Evolutionary conservation across 2,797 vertebrate species (phyloP).

Genomic region (Notoglanidium macrostoma): DNA sequence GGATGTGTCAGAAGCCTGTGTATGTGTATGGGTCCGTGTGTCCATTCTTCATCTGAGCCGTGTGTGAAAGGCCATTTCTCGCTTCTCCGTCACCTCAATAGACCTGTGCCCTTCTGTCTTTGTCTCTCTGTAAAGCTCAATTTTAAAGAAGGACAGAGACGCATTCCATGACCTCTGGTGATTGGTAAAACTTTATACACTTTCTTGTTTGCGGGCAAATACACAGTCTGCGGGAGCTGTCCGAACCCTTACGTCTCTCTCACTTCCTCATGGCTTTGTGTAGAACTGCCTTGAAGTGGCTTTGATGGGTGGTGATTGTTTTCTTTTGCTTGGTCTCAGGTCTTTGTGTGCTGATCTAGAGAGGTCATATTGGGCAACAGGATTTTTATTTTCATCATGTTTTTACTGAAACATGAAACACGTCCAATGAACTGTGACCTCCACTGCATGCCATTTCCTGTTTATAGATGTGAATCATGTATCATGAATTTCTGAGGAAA

Average conservation of each 20-base stretch:
- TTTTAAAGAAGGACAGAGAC: constrained; percentile 25
- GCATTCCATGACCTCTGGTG: neutral
- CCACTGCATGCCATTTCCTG: neutral
- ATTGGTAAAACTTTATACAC: constrained; percentile 3
- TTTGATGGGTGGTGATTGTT: neutral
- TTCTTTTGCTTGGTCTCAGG: neutral
- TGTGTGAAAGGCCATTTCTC: constrained; percentile 20
- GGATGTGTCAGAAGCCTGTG: neutral
- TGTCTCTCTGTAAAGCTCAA: constrained; percentile 26
- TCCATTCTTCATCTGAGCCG: constrained; percentile 1
- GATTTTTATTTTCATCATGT: neutral
- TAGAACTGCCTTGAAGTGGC: neutral
- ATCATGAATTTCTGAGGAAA: neutral
- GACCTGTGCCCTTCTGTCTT: constrained; percentile 27
- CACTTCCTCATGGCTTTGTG: constrained; percentile 1
- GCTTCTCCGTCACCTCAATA: constrained; percentile 20
- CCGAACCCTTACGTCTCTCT: constrained; percentile 3
- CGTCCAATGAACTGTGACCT: neutral
- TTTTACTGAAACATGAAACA: constrained; percentile 19
- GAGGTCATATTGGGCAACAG: neutral
- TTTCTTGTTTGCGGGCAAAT: neutral
- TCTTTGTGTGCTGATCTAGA: neutral
- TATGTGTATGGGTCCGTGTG: neutral
- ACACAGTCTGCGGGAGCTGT: neutral
- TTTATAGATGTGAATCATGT: neutral